Conservation (phyloP, 2,888 invertebrate species). For the Nowickia ferox region DNA sequence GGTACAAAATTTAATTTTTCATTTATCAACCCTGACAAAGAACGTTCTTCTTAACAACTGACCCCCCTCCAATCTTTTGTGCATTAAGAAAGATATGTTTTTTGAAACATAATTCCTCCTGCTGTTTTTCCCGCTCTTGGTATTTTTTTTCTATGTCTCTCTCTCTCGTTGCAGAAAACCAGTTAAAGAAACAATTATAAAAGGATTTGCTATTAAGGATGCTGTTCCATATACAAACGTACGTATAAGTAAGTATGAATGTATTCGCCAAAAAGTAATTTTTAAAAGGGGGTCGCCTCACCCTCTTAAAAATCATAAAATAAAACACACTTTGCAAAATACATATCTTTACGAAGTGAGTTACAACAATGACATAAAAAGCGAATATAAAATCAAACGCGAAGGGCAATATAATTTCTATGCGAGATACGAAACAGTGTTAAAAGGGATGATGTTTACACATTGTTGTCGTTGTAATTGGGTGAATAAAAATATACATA, state of each 20-base stretch:
- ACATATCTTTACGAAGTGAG: slow-evolving; percentile 58
- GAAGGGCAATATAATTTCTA: slow-evolving; percentile 5
- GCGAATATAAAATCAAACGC: slow-evolving; percentile 19
- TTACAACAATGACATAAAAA: slow-evolving; percentile 34
- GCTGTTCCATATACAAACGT: slow-evolving; percentile 32
- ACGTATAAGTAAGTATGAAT: neutral
- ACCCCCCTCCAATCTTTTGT: neutral
- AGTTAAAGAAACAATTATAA: slow-evolving; percentile 72
- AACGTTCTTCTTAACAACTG: slow-evolving; percentile 9
- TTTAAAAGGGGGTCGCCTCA: too few relatives aligned
- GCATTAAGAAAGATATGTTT: neutral
- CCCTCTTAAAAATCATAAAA: too few relatives aligned
- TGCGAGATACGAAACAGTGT: neutral
- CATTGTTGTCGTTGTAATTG: slow-evolving; percentile 40
- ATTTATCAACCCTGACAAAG: neutral
- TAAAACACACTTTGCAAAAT: slow-evolving; percentile 37
- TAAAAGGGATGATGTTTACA: slow-evolving; percentile 38
- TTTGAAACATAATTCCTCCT: slow-evolving; percentile 4
- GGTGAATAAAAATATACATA: neutral
- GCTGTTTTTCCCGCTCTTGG: neutral
- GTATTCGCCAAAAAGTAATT: neutral
- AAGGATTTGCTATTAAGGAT: slow-evolving; percentile 71
- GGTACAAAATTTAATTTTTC: too few relatives aligned
- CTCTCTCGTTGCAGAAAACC: slow-evolving; percentile 37
- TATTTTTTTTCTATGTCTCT: neutral